Evolutionary conservation across 2,797 vertebrate species (phyloP).

Genomic region (Periophthalmus magnuspinnatus): DNA sequence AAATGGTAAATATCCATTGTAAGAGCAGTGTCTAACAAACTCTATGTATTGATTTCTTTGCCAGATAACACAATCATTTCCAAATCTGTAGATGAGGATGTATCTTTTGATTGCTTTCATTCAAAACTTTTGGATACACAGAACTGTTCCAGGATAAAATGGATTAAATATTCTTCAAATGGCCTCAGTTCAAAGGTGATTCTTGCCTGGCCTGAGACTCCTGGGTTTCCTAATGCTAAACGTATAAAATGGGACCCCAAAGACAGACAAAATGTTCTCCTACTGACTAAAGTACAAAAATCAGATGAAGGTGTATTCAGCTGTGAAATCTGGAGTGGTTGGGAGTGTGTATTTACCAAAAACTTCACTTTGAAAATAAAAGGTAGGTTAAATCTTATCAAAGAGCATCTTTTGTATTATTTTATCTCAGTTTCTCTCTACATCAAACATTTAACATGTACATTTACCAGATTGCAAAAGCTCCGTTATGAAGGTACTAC

Average conservation of each 20-base stretch:
- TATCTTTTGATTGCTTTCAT: constrained; percentile 40
- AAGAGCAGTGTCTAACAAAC: neutral
- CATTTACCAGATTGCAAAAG: constrained; percentile 55
- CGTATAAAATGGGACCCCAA: constrained; percentile 7
- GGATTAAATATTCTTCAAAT: constrained; percentile 17
- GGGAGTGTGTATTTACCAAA: constrained; percentile 22
- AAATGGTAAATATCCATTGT: neutral
- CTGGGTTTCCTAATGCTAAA: neutral
- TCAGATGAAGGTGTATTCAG: constrained; percentile 49
- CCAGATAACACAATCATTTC: neutral
- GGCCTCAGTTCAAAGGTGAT: neutral
- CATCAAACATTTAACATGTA: neutral
- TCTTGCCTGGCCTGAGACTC: constrained; percentile 17
- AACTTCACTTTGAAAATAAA: constrained; percentile 52
- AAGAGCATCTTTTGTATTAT: neutral
- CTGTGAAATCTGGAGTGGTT: constrained; percentile 49
- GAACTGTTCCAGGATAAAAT: constrained; percentile 30
- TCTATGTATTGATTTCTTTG: neutral
- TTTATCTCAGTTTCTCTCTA: neutral
- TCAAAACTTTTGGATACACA: neutral
- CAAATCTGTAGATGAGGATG: constrained; percentile 15
- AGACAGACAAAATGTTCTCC: constrained; percentile 22
- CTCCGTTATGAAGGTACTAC: neutral
- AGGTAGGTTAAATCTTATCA: constrained; percentile 39
- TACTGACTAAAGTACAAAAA: constrained; percentile 28